Base-by-base conservation (phyloP, 2,797 vertebrate genomes). In the Chiloscyllium punctatum region DNA sequence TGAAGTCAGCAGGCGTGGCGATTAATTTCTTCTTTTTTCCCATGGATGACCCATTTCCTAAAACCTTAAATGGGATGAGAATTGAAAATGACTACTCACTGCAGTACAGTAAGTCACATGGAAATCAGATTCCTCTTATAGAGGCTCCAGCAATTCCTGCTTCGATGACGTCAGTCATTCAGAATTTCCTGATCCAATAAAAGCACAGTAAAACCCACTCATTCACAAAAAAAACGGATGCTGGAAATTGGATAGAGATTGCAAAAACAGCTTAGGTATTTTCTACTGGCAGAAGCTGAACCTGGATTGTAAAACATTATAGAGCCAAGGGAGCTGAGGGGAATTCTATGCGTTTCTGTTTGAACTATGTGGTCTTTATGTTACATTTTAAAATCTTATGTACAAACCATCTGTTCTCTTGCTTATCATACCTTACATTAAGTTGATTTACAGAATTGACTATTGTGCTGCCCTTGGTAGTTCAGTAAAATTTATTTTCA, bases 101-200 rank as follows among this genome's bases (percentile, higher is more conserved):
- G 69, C 53, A 95, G 68, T 77, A 11, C 23, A n/a, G 48, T 77
- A 95, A 74, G 71, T 95, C 48, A 95, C 94, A 77, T 95, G 94
- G 94, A 53, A 57, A 71, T 9, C 90, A 57, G 94, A 30, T 77
- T 33, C 68, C 94, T 95, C 71, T 33, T 18, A 21, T 94, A 21
- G 37, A 48, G 68, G 62, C 51, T 77, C 71, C 4, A 33, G 94
- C 15, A 51, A 71, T 48, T 71, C 69, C 42, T 74, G 69, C 27
- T 30, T 53, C 74, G 94, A 77, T 95, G 94, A 95, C 94, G 71
- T 92, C 66, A 69, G 62, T 69, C 62, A n/a, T 7, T 42, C 66
- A 69, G 90, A 95, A 77, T 95, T 95, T 95, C 94, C 71, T 57
- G 94, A 77, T 95, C 94, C 94, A 95, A 51, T 95, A 95, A 95